Evolutionary conservation across 1,140 invertebrate species (phyloP), one percentile per base, ranked within the genome.

Genomic region (Orchesella cincta): DNA sequence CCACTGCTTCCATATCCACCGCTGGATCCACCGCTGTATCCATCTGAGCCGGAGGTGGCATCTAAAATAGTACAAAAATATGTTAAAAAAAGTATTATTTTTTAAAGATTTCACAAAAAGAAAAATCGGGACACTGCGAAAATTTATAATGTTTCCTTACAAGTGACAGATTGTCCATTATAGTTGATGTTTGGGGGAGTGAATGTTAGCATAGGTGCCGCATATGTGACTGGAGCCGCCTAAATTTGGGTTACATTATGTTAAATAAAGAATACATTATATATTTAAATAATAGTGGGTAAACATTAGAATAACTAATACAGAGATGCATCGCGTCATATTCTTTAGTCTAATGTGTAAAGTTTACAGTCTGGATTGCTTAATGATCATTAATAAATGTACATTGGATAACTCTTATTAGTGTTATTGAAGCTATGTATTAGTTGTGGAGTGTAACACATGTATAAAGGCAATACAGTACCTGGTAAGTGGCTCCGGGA

Each of bases 121-220:
- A 46, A 46, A 8, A 18, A 8, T 57, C 23, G 52, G 23, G 5
- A 57, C 8, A 57, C 8, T 23, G 39, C 8, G 62, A 67, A 67
- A 31, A 33, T 46, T 8, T 12, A 46, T 33, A 31, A 31, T 57
- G 26, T 8, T 18, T 57, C 1, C 62, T 67, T 67, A 67, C 62
- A 67, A 33, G 62, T 67, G 62, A 67, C 62, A 33, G 62, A 29
- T 67, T 67, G 62, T 29, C 62, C 62, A 29, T 67, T 67, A 29
- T 67, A 67, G 62, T 67, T 67, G n/a, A 67, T 33, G 26, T 33
- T 29, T 2, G 62, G 62, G 29, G 62, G 62, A 29, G 29, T 67
- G n/a, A 67, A 67, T 26, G 62, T 67, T 5, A 67, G 31, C 62
- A 67, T 67, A 23, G 62, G 62, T 29, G 62, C 62, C 8, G 62